phyloP scores from a whole-genome alignment of 2,113 vertebrate species.

The Pyxicephalus adspersus region DNA sequence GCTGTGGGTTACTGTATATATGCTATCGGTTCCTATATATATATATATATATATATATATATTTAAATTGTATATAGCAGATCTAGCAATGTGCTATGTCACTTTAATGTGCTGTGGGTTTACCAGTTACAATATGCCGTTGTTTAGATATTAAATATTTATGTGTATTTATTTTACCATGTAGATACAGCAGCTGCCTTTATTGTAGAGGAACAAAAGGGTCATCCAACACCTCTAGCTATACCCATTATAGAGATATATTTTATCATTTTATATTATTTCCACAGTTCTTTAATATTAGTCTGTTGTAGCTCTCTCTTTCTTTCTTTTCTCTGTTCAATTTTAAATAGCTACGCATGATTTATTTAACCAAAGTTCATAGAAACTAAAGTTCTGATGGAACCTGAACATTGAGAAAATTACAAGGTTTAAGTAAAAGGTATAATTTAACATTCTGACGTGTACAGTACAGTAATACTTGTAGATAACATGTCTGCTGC shows the following conservation, averaged over 20 bases:
- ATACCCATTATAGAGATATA: no score
- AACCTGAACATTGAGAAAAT: conserved; percentile 17
- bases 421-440: conserved; percentile 25
- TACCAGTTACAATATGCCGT: no score
- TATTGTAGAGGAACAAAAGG: no score
- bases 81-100: no score
- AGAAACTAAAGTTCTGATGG: conserved; percentile 10
- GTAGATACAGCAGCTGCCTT: no score
- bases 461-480: conserved; percentile 8
- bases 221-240: no score
- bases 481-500: neutral
- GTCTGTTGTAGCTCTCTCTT: neutral
- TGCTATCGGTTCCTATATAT: neutral
- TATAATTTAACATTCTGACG: conserved; percentile 47
- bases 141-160: no score
- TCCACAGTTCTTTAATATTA: neutral
- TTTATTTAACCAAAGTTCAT: conserved; percentile 20
- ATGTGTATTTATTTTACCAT: no score
- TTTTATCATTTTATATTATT: no score
- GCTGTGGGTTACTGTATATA: neutral
- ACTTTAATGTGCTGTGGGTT: no score
- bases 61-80: neutral
- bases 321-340: neutral
- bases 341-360: neutral
- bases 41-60: neutral